Percentiles rank a stretch among this genome's conserved stretches.
Conservation (phyloP, 2,888 invertebrate species). For the Thecophora atra region DNA sequence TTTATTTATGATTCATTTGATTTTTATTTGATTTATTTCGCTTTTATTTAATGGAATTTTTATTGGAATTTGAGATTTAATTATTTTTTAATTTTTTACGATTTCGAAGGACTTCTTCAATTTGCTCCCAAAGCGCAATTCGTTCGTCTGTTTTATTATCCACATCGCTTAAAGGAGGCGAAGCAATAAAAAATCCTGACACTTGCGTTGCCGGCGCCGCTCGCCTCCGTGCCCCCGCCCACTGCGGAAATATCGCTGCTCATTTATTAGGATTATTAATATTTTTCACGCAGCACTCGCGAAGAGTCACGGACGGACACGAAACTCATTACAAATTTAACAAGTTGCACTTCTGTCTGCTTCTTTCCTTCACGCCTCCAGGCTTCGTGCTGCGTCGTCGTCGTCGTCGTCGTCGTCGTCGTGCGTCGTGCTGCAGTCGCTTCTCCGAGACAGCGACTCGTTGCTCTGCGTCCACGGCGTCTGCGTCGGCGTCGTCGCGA, state of each 20-base stretch:
- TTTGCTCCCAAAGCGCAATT: too few species aligned
- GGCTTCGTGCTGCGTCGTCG: neutral
- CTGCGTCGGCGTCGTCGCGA: neutral
- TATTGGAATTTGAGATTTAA: too few species aligned
- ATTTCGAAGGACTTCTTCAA: too few species aligned
- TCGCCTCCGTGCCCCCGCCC: neutral
- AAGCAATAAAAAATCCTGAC: too few species aligned
- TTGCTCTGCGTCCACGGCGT: neutral
- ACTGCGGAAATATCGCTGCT: neutral
- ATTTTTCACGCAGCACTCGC: constrained; percentile 18
- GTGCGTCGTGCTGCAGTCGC: neutral
- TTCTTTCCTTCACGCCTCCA: constrained; percentile 15
- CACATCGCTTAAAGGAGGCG: too few species aligned
- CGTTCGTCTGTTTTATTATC: too few species aligned
- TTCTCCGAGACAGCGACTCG: neutral
- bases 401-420: neutral
- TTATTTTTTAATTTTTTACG: too few species aligned
- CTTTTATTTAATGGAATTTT: too few species aligned
- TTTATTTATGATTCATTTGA: too few species aligned
- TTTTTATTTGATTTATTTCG: too few species aligned
- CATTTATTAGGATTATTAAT: constrained; percentile 13
- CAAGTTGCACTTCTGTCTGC: constrained; percentile 16
- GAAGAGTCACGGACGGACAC: neutral
- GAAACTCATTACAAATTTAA: constrained; percentile 35
- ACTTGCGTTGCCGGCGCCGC: neutral